Evolutionary conservation across 2,113 vertebrate species (phyloP).

Genomic region (Rutilus rutilus): DNA sequence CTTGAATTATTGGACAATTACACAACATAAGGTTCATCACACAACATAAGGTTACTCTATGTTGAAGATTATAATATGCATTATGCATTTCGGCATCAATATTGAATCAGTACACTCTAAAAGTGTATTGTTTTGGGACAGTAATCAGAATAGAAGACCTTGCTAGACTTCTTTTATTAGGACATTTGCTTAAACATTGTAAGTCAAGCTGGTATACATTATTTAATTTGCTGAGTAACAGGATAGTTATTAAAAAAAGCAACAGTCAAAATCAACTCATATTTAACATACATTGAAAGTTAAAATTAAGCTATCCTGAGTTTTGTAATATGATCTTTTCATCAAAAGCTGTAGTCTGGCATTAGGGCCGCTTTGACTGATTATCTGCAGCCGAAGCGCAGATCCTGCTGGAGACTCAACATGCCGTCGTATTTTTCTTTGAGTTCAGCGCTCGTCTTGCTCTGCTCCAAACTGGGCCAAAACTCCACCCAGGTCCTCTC

Average conservation of each 20-base stretch:
- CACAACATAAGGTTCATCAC: background rate
- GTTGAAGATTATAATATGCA: background rate
- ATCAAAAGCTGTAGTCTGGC: background rate
- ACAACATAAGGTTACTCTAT: background rate
- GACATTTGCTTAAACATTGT: background rate
- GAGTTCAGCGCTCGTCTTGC: background rate
- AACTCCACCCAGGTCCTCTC: background rate
- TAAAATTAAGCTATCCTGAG: background rate
- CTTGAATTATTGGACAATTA: background rate
- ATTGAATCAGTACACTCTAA: background rate
- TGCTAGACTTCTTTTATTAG: background rate
- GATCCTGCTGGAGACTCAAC: slow-evolving; percentile 19
- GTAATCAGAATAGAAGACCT: background rate
- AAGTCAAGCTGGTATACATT: background rate
- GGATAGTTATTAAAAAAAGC: background rate
- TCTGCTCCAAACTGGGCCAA: background rate
- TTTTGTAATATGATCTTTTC: background rate
- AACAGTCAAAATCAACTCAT: background rate
- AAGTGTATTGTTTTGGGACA: background rate
- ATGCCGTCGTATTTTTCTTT: slow-evolving; percentile 6
- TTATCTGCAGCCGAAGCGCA: background rate
- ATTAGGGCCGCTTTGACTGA: background rate
- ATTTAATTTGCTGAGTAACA: background rate
- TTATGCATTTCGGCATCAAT: background rate
- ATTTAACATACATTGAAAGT: too few species aligned